A percentile compares a stretch with the other conserved stretches of the same genome.
These are phyloP conservation scores for Procambarus clarkii DNA, from an alignment of 1,140 invertebrate genomes.

Conservation along the genomic window DNA sequence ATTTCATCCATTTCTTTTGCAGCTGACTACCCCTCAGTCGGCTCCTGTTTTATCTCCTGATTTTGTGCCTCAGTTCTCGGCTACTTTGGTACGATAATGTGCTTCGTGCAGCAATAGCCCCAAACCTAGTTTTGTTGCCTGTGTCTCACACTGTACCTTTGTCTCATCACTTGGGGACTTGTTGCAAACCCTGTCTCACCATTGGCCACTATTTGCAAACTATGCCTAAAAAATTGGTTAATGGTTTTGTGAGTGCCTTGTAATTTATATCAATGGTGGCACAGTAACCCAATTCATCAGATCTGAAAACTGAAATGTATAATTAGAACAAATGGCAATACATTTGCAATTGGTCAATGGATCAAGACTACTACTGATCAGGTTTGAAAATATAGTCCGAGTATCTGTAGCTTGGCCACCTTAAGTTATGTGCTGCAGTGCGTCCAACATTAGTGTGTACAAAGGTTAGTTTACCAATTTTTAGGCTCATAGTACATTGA, in stretches of 20 bases:
- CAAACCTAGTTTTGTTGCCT: constrained; percentile 36
- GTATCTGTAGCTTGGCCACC: not conserved
- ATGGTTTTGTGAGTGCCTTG: no score
- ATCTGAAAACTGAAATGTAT: not conserved
- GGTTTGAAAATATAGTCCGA: not conserved
- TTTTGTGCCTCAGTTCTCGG: constrained; percentile 79
- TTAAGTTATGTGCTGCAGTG: not conserved
- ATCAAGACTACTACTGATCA: not conserved
- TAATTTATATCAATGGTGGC: no score
- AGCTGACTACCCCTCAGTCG: constrained; percentile 79
- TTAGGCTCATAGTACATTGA: not conserved
- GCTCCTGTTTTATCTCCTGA: constrained; percentile 79
- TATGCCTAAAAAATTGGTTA: no score
- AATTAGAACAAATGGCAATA: not conserved
- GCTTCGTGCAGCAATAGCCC: constrained; percentile 53
- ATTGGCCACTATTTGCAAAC: not conserved
- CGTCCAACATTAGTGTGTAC: not conserved
- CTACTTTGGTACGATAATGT: constrained; percentile 74
- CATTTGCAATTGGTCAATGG: not conserved
- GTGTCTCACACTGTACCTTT: not conserved
- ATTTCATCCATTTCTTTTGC: constrained; percentile 75
- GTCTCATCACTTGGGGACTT: constrained; percentile 4
- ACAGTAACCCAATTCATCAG: no score
- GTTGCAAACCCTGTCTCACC: constrained; percentile 17
- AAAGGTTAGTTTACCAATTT: not conserved